Evolutionary conservation across 2,113 vertebrate genomes (phyloP), one percentile per base, ranked within the genome.

Genomic region (Pelecanus crispus): DNA sequence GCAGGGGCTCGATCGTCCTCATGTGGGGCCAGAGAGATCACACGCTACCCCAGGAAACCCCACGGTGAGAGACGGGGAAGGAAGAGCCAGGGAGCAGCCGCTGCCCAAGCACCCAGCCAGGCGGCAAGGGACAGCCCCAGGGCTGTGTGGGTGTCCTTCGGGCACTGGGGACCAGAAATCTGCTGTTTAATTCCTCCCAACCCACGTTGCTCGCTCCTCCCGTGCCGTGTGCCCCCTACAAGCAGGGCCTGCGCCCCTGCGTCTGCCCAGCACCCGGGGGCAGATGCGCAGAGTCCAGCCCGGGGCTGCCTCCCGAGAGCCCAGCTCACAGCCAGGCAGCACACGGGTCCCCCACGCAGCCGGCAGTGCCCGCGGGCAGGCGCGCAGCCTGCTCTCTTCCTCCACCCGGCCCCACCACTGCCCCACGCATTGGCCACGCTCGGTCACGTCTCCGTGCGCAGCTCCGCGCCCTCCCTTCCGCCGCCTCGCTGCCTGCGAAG

Each of bases 81-180:
- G 22, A 18, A 11, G 16, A 0, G 0, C 8, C 6, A 16, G 16
- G 32, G 42, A 53, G 36, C 19, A 40, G 38, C 28, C 5, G 5
- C 53, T 40, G 47, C 47, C n/a, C 8, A 3, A 40, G 61, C n/a
- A 19, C n/a, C 40, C 1, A 6, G 25, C 9, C 62, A 42, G 29
- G 42, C 1, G 4, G 25, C 34, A 24, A 0, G 5, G 25, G 42
- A 50, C 2, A 1, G 31, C 11, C 49, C 55, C 2, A 4, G 63
- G 38, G 38, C 15, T 1, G 0, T 8, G 18, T 1, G 1, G 20
- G 4, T 18, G 13, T n/a, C 47, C n/a, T 49, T 29, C 17, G 34
- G n/a, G 26, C 63, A n/a, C 18, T 5, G 26, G 47, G 36, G 25
- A 52, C 45, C 32, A 40, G 47, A 28, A 29, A 22, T n/a, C 16